Evolutionary conservation across 1,140 invertebrate species (phyloP).

Genomic region (Aphelenchoides fujianensis): DNA sequence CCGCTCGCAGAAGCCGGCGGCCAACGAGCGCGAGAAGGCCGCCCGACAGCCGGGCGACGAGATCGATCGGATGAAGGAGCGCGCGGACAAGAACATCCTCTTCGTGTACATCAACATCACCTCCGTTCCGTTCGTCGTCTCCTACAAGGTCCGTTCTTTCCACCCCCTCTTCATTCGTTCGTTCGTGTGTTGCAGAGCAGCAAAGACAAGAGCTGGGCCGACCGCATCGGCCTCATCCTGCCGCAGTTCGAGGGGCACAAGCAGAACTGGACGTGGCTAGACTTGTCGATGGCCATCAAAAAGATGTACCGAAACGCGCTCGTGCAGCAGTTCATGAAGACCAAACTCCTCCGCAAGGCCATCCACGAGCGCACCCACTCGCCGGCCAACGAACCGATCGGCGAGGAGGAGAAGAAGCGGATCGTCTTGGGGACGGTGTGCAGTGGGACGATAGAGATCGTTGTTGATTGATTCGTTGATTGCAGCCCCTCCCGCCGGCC

Average conservation of each 20-base stretch:
- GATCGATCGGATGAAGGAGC: conserved; percentile 96
- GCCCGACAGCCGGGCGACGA: conserved; percentile 72
- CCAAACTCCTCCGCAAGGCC: conserved; percentile 55
- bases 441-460: background rate
- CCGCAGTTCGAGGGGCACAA: conserved; percentile 96
- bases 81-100: conserved; percentile 95
- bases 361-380: conserved; percentile 14
- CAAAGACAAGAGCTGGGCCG: conserved; percentile 96
- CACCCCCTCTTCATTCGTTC: conserved; percentile 19
- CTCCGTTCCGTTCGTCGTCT: conserved; percentile 89
- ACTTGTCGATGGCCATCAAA: conserved; percentile 88
- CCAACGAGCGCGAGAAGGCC: conserved; percentile 48
- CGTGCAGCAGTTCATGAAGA: conserved; percentile 58
- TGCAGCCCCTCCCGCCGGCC: background rate
- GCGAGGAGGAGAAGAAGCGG: conserved; percentile 61
- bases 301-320: conserved; percentile 82
- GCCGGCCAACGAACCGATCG: conserved; percentile 42
- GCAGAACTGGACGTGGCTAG: conserved; percentile 99
- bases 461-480: background rate
- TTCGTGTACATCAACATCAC: conserved; percentile 96
- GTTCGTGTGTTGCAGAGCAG: conserved; percentile 70
- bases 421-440: conserved; percentile 53
- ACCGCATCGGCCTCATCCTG: conserved; percentile 87
- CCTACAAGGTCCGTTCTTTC: conserved; percentile 74
- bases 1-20: conserved; percentile 35